A percentile compares a stretch with the other conserved stretches of the same genome.
Evolutionary conservation across 2,888 invertebrate genomes (phyloP).

Genomic region (Chironomus tentans): DNA sequence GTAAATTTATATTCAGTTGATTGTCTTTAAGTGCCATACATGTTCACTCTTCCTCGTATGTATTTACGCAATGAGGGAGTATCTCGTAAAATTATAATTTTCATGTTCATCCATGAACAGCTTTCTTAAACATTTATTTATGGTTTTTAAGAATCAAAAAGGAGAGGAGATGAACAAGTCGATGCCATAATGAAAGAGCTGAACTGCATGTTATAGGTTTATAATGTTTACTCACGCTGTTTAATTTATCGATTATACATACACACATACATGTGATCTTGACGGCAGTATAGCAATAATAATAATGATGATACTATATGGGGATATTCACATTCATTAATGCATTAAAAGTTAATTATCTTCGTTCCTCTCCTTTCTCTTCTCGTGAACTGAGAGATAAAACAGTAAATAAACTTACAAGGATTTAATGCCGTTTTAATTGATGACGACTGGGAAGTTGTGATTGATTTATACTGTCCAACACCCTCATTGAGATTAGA

Average conservation of each 20-base stretch:
- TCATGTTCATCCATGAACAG: not conserved
- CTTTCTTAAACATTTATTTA: not conserved
- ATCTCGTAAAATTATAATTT: constrained; percentile 25
- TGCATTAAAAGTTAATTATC: constrained; percentile 24
- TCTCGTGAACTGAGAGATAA: not conserved
- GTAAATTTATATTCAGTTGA: constrained; percentile 25
- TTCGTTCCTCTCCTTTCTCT: not conserved
- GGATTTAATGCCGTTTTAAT: constrained; percentile 23
- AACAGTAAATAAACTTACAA: constrained; percentile 21
- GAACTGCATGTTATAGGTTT: not conserved
- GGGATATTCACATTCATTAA: not conserved
- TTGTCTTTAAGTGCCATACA: constrained; percentile 10
- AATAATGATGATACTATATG: not conserved
- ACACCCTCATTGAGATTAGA: not conserved
- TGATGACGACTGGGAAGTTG: not conserved
- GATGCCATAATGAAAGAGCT: too few species aligned
- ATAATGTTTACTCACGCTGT: constrained; percentile 9
- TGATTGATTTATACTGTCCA: constrained; percentile 21
- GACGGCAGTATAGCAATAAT: not conserved
- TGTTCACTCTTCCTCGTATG: too few species aligned
- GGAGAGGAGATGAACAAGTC: too few species aligned
- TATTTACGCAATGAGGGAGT: not conserved
- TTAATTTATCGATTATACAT: constrained; percentile 22
- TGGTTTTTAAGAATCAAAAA: not conserved
- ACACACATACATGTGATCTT: not conserved